These are phyloP conservation scores for Stegana nigrithorax DNA, from an alignment of 2,888 invertebrate species.

Conservation along the genomic window DNA sequence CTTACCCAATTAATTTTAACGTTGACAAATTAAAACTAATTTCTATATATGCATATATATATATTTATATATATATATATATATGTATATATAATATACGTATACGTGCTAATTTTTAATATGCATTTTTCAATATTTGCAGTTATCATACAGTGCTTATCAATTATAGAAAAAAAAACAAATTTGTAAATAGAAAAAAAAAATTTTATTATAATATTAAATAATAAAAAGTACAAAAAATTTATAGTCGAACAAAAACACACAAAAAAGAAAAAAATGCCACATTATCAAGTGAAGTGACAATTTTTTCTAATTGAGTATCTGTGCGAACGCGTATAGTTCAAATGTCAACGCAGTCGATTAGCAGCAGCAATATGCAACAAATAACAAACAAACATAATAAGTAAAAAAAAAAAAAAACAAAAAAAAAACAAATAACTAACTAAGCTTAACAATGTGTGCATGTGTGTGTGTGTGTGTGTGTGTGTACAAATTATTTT, in stretches of 20 bases:
- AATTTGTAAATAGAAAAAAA: no score
- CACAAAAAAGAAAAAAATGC: neutral
- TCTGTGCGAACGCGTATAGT: slow-evolving; percentile 47
- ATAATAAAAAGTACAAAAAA: slow-evolving; percentile 5
- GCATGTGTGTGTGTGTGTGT: no score
- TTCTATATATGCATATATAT: no score
- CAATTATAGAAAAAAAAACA: slow-evolving; percentile 46
- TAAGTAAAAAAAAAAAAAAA: neutral
- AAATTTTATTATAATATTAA: no score
- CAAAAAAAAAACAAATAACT: neutral
- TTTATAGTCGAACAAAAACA: slow-evolving; percentile 6
- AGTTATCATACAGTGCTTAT: neutral
- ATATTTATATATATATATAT: no score
- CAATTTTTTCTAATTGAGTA: slow-evolving; percentile 41
- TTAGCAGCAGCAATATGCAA: neutral
- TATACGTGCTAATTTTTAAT: slow-evolving; percentile 1
- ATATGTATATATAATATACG: no score
- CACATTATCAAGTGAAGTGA: slow-evolving; percentile 39
- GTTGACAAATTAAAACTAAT: neutral
- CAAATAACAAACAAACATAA: neutral
- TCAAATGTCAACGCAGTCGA: slow-evolving; percentile 51
- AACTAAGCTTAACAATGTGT: no score
- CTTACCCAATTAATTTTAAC: neutral
- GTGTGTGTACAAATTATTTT: no score
- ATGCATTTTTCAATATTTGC: neutral